These are phyloP conservation scores for Scolopax mira DNA, from an alignment of 2,113 vertebrate species.

Conservation along the genomic window DNA sequence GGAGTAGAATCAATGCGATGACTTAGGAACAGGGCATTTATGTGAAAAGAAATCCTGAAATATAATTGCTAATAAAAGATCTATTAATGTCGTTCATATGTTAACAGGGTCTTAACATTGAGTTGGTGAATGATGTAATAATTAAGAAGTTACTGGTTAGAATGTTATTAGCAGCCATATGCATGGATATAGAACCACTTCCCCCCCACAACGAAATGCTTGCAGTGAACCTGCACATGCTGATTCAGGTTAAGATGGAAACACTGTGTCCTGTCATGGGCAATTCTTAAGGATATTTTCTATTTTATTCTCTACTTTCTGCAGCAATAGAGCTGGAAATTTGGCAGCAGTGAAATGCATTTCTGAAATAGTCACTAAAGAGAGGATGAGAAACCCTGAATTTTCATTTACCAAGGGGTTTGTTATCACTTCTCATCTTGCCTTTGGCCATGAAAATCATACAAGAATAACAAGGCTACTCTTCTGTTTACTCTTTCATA, in stretches of 20 bases:
- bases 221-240: not conserved
- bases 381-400: not conserved
- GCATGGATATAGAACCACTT: not conserved
- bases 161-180: not conserved
- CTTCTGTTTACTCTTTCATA: not conserved
- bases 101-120: conserved; percentile 11
- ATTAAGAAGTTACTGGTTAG: conserved; percentile 47
- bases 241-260: not conserved
- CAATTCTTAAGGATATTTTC: not conserved
- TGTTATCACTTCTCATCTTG: not conserved
- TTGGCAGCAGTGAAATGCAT: not conserved
- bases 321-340: not conserved
- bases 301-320: not conserved
- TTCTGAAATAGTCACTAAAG: conserved; percentile 28
- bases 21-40: conserved; percentile 35
- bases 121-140: conserved; percentile 11
- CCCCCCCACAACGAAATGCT: not conserved
- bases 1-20: conserved; percentile 52
- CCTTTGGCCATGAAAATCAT: not conserved
- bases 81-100: conserved; percentile 51
- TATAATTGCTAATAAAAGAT: conserved; percentile 63
- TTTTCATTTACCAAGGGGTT: not conserved
- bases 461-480: not conserved
- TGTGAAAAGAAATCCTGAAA: conserved; percentile 57
- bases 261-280: not conserved